Conservation (phyloP, 2,888 invertebrate genomes). For the Athrips mouffetella region DNA sequence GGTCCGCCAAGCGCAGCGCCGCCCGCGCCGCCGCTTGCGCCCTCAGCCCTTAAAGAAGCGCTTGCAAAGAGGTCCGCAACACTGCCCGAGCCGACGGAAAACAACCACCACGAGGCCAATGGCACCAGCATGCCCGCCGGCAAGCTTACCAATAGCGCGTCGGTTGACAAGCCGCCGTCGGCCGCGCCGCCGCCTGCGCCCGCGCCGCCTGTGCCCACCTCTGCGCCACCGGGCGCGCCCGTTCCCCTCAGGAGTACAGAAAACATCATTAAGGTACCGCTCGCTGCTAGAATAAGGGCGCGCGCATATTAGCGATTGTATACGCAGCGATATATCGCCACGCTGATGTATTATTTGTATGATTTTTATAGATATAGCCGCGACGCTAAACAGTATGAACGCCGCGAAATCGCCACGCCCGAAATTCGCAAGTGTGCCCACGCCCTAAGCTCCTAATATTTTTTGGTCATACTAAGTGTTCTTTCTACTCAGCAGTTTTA, state of each 20-base stretch:
- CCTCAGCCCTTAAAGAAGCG: constrained; percentile 73
- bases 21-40: constrained; percentile 66
- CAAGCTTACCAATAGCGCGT: constrained; percentile 66
- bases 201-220: constrained; percentile 66
- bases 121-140: constrained; percentile 44
- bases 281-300: no score
- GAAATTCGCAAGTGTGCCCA: no score
- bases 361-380: no score
- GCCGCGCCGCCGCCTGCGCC: constrained; percentile 65
- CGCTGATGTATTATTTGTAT: no score
- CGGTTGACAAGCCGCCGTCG: constrained; percentile 62
- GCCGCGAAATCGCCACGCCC: no score
- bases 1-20: constrained; percentile 61
- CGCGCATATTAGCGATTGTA: no score
- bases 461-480: no score
- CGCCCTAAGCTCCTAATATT: no score
- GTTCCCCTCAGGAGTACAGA: constrained; percentile 66
- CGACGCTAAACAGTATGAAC: no score
- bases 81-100: constrained; percentile 64
- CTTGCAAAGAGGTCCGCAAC: constrained; percentile 67
- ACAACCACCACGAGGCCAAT: constrained; percentile 73
- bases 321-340: no score
- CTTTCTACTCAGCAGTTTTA: no score
- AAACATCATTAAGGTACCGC: constrained; percentile 65
- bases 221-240: constrained; percentile 49